Conservation (phyloP, 2,113 vertebrate species). For the Phaetusa simplex region DNA sequence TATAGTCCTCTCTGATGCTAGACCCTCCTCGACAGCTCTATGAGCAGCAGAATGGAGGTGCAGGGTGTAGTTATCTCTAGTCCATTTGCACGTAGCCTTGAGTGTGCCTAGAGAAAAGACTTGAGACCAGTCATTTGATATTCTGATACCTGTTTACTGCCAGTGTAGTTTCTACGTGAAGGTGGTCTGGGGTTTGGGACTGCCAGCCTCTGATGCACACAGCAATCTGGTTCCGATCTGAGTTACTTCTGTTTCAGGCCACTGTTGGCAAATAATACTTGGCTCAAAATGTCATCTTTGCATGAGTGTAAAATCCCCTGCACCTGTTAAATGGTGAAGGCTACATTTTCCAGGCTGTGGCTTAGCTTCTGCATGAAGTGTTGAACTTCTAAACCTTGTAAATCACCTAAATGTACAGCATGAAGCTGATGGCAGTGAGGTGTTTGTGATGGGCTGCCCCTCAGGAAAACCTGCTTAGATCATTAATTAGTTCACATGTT, state of each 20-base stretch:
- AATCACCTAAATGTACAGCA: neutral
- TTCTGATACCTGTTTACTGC: neutral
- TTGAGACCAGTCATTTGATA: accelerated
- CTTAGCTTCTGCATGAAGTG: neutral
- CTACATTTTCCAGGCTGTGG: neutral
- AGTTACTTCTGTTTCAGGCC: neutral
- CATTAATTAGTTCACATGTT: constrained; percentile 30
- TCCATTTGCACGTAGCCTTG: neutral
- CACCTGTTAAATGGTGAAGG: neutral
- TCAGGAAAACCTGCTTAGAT: neutral
- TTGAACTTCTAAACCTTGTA: neutral
- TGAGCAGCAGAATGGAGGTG: neutral
- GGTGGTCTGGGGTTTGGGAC: neutral
- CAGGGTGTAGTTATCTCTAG: neutral
- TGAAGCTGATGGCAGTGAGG: neutral
- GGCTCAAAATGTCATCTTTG: neutral
- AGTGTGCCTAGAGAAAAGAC: neutral
- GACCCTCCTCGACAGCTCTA: neutral
- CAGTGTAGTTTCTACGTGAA: accelerated
- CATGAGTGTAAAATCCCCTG: neutral
- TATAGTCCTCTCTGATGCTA: neutral
- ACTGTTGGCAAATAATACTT: neutral
- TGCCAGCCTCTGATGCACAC: neutral
- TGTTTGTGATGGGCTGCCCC: neutral
- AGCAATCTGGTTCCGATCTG: neutral